Evolutionary conservation across 2,888 invertebrate species (phyloP).

Genomic region (Peribatodes rhomboidaria): DNA sequence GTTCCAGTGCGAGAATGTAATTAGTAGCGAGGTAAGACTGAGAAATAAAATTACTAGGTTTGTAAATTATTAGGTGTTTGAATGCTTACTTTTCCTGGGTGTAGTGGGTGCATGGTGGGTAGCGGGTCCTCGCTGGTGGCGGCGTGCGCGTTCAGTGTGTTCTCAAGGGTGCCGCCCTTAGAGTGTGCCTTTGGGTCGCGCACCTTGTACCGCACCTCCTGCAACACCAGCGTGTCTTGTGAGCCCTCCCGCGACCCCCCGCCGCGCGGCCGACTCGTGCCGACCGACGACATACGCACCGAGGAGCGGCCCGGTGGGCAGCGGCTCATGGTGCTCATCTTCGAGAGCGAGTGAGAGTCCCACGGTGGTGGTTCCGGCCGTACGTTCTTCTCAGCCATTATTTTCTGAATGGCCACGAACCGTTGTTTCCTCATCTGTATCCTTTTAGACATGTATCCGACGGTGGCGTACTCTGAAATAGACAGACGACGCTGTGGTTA

Average conservation of each 20-base stretch:
- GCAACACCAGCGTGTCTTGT: slow-evolving; percentile 59
- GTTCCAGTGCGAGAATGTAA: too few species aligned
- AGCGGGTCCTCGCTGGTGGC: slow-evolving; percentile 86
- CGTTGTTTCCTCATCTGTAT: slow-evolving; percentile 97
- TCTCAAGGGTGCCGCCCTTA: slow-evolving; percentile 95
- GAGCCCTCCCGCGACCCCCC: background rate
- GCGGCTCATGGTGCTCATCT: slow-evolving; percentile 90
- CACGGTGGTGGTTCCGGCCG: slow-evolving; percentile 90
- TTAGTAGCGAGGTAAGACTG: too few species aligned
- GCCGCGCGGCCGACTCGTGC: too few species aligned
- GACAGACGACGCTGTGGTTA: background rate
- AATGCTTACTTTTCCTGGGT: slow-evolving; percentile 90
- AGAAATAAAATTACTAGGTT: too few species aligned
- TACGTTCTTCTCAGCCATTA: slow-evolving; percentile 94
- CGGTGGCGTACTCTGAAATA: slow-evolving; percentile 96
- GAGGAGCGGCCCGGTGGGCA: slow-evolving; percentile 68
- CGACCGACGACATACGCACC: slow-evolving; percentile 51
- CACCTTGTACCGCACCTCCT: slow-evolving; percentile 97
- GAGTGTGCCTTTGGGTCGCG: slow-evolving; percentile 96
- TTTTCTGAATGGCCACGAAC: slow-evolving; percentile 94
- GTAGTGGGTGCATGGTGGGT: slow-evolving; percentile 90
- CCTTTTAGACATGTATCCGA: slow-evolving; percentile 97
- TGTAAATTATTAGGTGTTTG: background rate
- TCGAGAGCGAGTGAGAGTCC: slow-evolving; percentile 88
- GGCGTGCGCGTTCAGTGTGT: slow-evolving; percentile 92